Evolutionary conservation across 2,888 invertebrate genomes (phyloP), one percentile per base, ranked within the genome.

Genomic region (Frankliniella intonsa): DNA sequence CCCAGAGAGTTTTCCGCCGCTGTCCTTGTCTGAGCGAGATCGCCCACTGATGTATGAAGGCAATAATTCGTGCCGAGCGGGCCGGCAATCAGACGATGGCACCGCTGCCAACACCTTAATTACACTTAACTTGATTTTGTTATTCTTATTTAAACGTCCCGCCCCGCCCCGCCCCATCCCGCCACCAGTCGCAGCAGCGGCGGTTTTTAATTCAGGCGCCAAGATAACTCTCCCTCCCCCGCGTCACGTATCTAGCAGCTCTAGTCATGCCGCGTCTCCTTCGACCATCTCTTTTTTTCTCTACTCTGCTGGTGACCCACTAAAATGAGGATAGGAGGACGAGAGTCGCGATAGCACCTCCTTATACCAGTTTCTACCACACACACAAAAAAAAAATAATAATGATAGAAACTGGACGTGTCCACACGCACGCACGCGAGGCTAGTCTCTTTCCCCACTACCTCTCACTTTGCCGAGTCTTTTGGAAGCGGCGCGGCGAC

Each of bases 41-140:
- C 69, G 69, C 25, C 69, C 69, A 76, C 69, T 76, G 69, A 76
- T 76, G 69, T 76, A 76, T 76, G 69, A 76, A 76, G 69, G 69
- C 12, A 76, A 76, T 76, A 76, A 76, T 76, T 76, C 69, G n/a
- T 22, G 69, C 55, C 55, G 55, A n/a, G 19, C 14, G 14, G 62
- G 17, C 62, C 22, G 22, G 69, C 69, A 76, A 76, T 76, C 69
- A n/a, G 69, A 22, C 69, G 69, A 76, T 76, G 69, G 69, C 22
- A 12, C 22, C 69, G 10, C 9, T 76, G 69, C 69, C 69, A 76
- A 76, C 69, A 76, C 69, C 69, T 76, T 76, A 76, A 76, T 76
- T 76, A 76, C 69, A 22, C 69, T 76, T 76, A 76, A 76, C 69
- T 76, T 76, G 69, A 76, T 76, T 76, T 76, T 25, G 69, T 76